Percentiles rank a stretch among this genome's conserved stretches.
Conservation (phyloP, 2,113 vertebrate species). For the Galeopterus variegatus region DNA sequence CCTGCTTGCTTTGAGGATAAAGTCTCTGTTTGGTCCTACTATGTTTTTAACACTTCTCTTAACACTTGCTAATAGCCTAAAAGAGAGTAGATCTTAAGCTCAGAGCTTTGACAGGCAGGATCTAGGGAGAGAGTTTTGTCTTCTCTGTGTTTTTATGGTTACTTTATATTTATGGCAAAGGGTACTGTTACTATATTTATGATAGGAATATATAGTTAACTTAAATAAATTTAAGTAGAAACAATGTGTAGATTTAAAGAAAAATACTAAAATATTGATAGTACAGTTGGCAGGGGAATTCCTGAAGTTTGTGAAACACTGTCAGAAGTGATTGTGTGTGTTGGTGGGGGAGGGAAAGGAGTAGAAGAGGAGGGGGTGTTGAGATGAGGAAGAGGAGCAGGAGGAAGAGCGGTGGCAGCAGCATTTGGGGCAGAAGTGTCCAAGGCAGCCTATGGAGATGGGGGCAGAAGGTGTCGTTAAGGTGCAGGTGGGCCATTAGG, state of each 20-base stretch:
- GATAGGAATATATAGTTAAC: background rate
- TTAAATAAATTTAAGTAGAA: background rate
- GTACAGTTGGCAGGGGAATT: background rate
- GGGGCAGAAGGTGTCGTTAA: background rate
- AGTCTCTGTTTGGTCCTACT: background rate
- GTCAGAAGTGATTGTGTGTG: background rate
- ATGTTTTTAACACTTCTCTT: too few species aligned
- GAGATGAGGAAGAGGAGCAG: background rate
- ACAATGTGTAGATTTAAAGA: background rate
- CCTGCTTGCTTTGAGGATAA: background rate
- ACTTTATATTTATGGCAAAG: background rate
- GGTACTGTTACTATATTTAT: background rate
- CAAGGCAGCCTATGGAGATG: background rate
- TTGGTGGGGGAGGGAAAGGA: fast-evolving
- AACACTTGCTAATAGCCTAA: background rate
- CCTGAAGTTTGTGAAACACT: background rate
- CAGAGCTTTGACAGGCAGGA: background rate
- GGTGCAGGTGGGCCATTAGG: background rate
- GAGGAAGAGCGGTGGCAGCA: fast-evolving
- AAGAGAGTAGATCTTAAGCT: background rate
- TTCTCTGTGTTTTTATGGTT: background rate
- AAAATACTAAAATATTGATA: background rate
- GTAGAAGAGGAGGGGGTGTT: background rate
- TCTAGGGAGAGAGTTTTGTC: background rate
- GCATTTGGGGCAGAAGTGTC: background rate